Conservation (phyloP, 2,797 vertebrate species). For the Malurus splendens region DNA sequence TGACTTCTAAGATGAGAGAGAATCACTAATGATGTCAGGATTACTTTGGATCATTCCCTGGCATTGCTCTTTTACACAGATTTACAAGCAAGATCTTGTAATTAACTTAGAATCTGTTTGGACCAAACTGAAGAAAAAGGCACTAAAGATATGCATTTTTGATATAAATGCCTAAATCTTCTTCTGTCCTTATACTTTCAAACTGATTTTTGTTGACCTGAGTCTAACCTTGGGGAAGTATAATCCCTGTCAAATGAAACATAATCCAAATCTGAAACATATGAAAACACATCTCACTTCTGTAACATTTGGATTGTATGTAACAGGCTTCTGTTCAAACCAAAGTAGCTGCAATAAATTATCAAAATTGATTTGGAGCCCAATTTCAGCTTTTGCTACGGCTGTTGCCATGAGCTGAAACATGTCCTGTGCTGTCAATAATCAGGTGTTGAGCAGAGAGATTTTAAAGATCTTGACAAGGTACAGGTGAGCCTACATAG, state of each 20-base stretch:
- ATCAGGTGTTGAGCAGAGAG: background rate
- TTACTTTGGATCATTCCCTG: background rate
- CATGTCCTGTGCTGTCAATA: background rate
- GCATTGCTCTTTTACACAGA: accelerated
- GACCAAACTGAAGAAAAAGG: background rate
- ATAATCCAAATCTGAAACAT: background rate
- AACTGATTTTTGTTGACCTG: background rate
- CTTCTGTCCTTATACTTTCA: background rate
- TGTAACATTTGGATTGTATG: background rate
- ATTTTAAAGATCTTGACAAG: background rate
- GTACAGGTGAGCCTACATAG: background rate
- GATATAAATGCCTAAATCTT: background rate
- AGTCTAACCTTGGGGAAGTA: background rate
- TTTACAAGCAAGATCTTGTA: background rate
- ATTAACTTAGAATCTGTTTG: background rate
- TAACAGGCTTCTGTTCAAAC: background rate
- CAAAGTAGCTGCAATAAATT: background rate
- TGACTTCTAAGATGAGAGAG: background rate
- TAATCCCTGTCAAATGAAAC: background rate
- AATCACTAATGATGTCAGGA: background rate
- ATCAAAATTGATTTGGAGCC: background rate
- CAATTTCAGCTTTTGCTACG: background rate
- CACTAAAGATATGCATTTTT: background rate
- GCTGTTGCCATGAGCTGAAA: background rate
- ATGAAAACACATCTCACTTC: background rate